Base-by-base conservation (phyloP, 2,888 invertebrate genomes). In the Atethmia centrago region DNA sequence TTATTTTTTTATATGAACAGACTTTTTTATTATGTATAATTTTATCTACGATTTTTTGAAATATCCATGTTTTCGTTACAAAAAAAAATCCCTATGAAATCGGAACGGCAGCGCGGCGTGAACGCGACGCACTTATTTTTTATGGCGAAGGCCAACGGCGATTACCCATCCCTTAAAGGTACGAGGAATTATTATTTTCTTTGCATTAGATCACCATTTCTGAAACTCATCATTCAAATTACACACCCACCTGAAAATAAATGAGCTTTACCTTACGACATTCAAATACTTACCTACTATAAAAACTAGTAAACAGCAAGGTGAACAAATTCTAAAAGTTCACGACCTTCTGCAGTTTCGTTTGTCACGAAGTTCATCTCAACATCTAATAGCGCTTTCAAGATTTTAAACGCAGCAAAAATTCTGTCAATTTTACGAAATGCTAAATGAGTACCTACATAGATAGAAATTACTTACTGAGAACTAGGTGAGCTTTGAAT, bases 251-350 rank as follows among this genome's bases (percentile, higher is more conserved):
- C 53, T 74, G 53, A 64, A 63, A 76, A 70, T 75, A 79, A 55
- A 71, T 69, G 68, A 47, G 61, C 40, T 59, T 67, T 71, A 58
- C 47, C 67, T 79, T 78, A 84, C 74, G 78, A 85, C 83, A 84
- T 78, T 74, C 68, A 78, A 62, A 85, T 83, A 68, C 66, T 14
- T 66, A 78, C 66, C 14, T 66, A 78, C 68, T 79, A 86, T 76
- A 87, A 83, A 87, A 85, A 87, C 82, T 84, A 84, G 86, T 79
- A 88, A 72, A 83, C 79, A 71, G 85, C 91, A 92, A 93, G 92
- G 92, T 92, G 91, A 93, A 90, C 88, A 89, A 87, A 89, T 88
- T 88, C 85, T 86, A 90, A 93, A 94, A 94, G 94, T 92, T 94
- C 93, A 93, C 88, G 93, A 91, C 90, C 92, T 91, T 90, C 86